Conservation (phyloP, 2,888 invertebrate species). For the Biston stratarius region DNA sequence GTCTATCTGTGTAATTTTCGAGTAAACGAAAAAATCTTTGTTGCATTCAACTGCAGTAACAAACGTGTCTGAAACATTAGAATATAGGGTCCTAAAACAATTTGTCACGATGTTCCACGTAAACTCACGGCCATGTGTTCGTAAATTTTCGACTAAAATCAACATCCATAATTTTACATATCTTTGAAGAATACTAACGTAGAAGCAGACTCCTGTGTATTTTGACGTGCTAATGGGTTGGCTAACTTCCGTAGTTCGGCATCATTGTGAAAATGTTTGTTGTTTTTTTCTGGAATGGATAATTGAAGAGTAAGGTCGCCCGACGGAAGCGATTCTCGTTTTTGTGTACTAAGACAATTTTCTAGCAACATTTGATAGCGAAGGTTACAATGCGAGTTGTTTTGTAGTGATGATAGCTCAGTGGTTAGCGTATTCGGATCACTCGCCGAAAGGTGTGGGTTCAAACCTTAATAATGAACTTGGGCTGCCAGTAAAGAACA, state of each 20-base stretch:
- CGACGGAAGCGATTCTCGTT: conserved; percentile 17
- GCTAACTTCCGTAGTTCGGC: conserved; percentile 44
- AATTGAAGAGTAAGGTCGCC: conserved; percentile 25
- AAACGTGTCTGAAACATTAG: no score
- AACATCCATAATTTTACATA: background rate
- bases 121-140: no score
- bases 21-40: no score
- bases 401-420: no score
- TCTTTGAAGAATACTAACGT: conserved; percentile 5
- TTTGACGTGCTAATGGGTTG: conserved; percentile 41
- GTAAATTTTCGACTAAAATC: background rate
- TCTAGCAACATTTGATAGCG: conserved; percentile 8
- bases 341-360: conserved; percentile 21
- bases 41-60: no score
- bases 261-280: conserved; percentile 32
- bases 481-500: no score
- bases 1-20: no score
- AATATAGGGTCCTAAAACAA: no score
- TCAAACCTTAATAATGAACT: no score
- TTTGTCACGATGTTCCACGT: no score
- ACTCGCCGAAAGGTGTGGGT: no score
- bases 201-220: conserved; percentile 28
- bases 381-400: background rate
- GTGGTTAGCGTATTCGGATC: no score
- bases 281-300: conserved; percentile 24